Base-by-base conservation (phyloP, 2,888 invertebrate species). In the Elgonia sp. region DNA sequence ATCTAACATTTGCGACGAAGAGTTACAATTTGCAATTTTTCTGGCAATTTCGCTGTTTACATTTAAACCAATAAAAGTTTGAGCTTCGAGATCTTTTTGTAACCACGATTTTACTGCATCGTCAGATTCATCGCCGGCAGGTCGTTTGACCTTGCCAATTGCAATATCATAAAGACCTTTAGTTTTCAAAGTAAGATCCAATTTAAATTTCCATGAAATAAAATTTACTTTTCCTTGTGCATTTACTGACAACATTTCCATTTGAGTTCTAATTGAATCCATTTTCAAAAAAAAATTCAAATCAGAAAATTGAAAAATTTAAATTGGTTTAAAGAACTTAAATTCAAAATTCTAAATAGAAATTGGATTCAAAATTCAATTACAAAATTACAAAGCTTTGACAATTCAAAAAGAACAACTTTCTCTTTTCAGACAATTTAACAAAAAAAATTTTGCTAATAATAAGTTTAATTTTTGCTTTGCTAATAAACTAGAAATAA, bases 11-110 rank as follows among this genome's bases (percentile, higher is more conserved):
- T 12, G 0, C 16, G 16, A 60, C 0, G 92, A 86, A 0, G 90
- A 50, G 20, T 70, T 87, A 82, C 91, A 90, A 21, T 88, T 88
- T 53, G 82, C 73, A 55, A 89, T 89, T 87, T 90, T 90, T n/a
- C 10, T 76, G 0, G 90, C 89, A 53, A 91, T 87, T 39, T 21
- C 29, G 8, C 50, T 69, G 16, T 50, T 46, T 8, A 65, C 65
- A 65, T 65, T 65, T 42, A 79, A 46, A 0, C 91, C 91, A 77
- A 92, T 91, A 12, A 91, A 69, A 5, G 89, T 89, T 86, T 92
- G 89, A 21, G 91, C 91, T 63, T 91, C 90, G n/a, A 92, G 50
- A 65, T 92, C 91, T 62, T 91, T 84, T 37, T 89, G 88, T 29
- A 87, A 40, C 91, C 91, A 92, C 1, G 85, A 67, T 18, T 72